Evolutionary conservation across 2,888 invertebrate genomes (phyloP), one percentile per base, ranked within the genome.

Genomic region (Ceratothoa steindachneri): DNA sequence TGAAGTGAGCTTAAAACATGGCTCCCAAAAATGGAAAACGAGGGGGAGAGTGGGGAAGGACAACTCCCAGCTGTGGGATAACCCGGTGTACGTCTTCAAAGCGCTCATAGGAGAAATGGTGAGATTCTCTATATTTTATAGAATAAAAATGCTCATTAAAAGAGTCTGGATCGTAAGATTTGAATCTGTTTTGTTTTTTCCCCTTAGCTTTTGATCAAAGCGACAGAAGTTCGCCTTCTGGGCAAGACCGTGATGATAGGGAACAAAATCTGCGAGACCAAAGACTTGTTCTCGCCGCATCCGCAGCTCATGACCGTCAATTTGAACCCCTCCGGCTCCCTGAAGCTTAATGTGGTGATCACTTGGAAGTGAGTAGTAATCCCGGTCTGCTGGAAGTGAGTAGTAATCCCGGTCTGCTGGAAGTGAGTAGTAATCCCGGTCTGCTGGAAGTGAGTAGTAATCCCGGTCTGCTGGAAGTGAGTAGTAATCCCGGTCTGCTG

Each of bases 301-400:
- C 87, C 87, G 0, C 88, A 88, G 82, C 83, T 87, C 71, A 86
- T 88, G 85, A 87, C 88, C 0, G 86, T 88, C 82, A 87, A 86
- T 81, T 83, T 88, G 77, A 88, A 88, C 82, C 84, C 85, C 12
- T 86, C 85, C 81, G 88, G 88, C 73, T 87, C 87, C 3, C 84
- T 88, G 79, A 88, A 88, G 82, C 84, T 88, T 67, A 86, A 86
- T 80, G 81, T 88, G 71, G 83, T 88, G 71, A 86, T 88, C 75
- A 86, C 86, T 3, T 88, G 88, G 88, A 85, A 87, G 88, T 87
- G 66, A 74, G 78, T 74, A 12, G 15, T 7, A n/a, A 31, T n/a
- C n/a, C n/a, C n/a, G n/a, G n/a, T n/a, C n/a, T n/a, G n/a, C n/a
- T n/a, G n/a, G n/a, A n/a, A n/a, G n/a, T n/a, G n/a, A n/a, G n/a